Conservation (phyloP, 2,113 vertebrate species). For the Rostratula benghalensis region DNA sequence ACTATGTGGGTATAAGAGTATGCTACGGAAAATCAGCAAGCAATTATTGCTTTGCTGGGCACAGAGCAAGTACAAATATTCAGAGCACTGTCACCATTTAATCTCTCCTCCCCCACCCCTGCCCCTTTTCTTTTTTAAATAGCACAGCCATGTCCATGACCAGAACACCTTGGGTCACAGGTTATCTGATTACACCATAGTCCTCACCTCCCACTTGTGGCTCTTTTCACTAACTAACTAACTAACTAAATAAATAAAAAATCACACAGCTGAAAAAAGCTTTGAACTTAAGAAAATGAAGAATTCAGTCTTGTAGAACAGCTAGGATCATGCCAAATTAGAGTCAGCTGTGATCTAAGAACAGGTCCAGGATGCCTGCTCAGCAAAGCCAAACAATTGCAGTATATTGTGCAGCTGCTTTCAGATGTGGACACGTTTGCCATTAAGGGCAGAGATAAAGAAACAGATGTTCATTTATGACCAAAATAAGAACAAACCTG, state of each 20-base stretch:
- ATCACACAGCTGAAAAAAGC: not conserved
- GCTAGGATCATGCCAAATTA: not conserved
- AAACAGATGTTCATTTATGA: constrained; percentile 36
- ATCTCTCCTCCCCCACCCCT: too few relatives aligned
- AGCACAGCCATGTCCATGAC: not conserved
- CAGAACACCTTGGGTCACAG: not conserved
- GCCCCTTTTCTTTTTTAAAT: not conserved
- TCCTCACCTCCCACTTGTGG: not conserved
- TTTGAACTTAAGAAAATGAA: constrained; percentile 7
- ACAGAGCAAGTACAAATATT: not conserved
- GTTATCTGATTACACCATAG: not conserved
- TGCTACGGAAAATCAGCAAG: not conserved
- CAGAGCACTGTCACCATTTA: not conserved
- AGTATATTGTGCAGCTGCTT: not conserved
- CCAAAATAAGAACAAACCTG: constrained; percentile 34
- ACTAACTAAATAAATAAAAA: not conserved
- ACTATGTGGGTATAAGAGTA: not conserved
- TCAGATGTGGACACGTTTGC: constrained; percentile 33
- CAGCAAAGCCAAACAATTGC: constrained; percentile 26
- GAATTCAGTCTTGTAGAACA: not conserved
- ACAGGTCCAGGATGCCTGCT: constrained; percentile 11
- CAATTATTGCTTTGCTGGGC: not conserved
- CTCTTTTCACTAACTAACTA: not conserved
- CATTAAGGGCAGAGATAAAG: constrained; percentile 40
- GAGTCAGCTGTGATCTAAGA: constrained; percentile 36